Base-by-base conservation (phyloP, 2,113 vertebrate species). In the Peromyscus leucopus region DNA sequence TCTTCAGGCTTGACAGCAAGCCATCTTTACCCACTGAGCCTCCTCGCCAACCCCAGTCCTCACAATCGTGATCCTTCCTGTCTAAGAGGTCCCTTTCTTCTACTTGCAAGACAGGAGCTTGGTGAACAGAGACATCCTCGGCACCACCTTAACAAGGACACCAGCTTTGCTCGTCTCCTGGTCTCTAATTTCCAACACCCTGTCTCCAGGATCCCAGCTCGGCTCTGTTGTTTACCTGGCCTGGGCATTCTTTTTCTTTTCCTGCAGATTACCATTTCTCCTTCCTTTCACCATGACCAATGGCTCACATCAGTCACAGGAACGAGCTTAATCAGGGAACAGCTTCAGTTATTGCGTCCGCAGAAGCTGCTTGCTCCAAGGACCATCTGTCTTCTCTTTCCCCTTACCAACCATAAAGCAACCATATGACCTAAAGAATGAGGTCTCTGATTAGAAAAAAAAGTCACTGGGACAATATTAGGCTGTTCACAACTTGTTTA, bases 301-400 rank as follows among this genome's bases (percentile, higher is more conserved):
- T 7, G 90, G 59, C 83, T 28, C 59, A 59, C 42, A 94, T 94
- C 74, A 93, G 69, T 95, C 85, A 87, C 48, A 55, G 2, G 78
- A 84, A 93, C 21, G 69, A 74, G 42, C 59, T 90, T 75, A 39
- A 84, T 84, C 5, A 4, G 75, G 76, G 24, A 89, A 93, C 57
- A 83, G 46, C 48, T 79, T 84, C 79, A 57, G 63, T 16, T 80
- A 21, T 48, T 91, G 16, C 36, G 87, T 74, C 28, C 21, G 2
- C 86, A 69, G 84, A 79, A 74, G 48, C 31, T 59, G 61, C 87
- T 95, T 92, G n/a, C 92, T 74, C 71, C 42, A 83, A 87, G 78
- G 61, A 94, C 79, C 42, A 65, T 92, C 75, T 96, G 84, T 95
- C 96, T 96, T 57, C 61, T 97, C 83, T 93, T 88, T 85, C 84